These are phyloP conservation scores for Porites evermanni DNA, from an alignment of 92 coral and sea anemone species.

Conservation along the genomic window DNA sequence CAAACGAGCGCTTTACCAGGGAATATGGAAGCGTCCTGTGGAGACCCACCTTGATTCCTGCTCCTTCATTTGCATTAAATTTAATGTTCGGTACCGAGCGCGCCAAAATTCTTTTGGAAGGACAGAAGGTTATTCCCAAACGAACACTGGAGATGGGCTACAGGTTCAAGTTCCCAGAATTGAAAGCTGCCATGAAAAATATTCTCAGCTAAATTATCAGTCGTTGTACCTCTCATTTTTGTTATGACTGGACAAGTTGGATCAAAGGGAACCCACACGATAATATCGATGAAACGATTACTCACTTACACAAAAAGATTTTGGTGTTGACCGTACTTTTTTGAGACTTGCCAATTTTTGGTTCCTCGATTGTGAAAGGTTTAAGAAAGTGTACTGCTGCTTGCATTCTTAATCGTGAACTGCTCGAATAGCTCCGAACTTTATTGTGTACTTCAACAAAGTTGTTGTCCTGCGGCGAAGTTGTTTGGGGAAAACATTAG, in stretches of 20 bases:
- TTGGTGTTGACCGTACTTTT: no score
- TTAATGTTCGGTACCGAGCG: constrained; percentile 79
- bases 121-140: constrained; percentile 88
- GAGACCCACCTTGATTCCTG: constrained; percentile 89
- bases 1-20: constrained; percentile 81
- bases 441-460: no score
- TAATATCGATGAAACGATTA: no score
- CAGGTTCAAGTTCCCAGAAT: constrained; percentile 80
- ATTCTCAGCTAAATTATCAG: constrained; percentile 48
- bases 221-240: neutral
- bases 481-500: no score
- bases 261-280: no score
- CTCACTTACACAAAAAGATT: no score
- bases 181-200: constrained; percentile 75
- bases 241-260: neutral
- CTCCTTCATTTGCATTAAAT: constrained; percentile 81
- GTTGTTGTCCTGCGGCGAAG: no score
- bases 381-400: no score
- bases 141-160: constrained; percentile 90
- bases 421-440: no score
- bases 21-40: constrained; percentile 81
- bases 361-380: no score
- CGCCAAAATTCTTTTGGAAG: constrained; percentile 79
- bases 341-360: no score
- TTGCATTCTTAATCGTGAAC: no score